Percentiles rank a stretch among this genome's conserved stretches.
phyloP scores from a whole-genome alignment of 1,140 invertebrate genomes.

The Dreissena polymorpha region DNA sequence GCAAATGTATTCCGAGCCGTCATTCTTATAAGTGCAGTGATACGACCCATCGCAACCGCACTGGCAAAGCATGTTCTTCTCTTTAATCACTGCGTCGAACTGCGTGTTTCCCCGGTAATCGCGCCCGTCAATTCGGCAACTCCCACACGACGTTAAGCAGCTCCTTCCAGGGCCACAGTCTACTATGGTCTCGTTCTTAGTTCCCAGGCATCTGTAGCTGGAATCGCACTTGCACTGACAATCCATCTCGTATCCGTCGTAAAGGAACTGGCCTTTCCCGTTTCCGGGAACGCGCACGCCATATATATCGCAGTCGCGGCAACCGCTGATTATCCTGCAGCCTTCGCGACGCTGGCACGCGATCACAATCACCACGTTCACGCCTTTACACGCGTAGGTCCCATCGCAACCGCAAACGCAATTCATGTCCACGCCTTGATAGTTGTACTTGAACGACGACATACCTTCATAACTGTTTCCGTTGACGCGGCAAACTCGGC shows the following conservation, averaged over 20 bases:
- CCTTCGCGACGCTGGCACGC: conserved; percentile 30
- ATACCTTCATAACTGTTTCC: conserved; percentile 13
- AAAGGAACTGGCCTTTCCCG: conserved; percentile 5
- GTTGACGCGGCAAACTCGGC: conserved; percentile 28
- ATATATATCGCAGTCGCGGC: conserved; percentile 44
- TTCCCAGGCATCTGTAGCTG: conserved; percentile 43
- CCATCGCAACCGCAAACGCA: conserved; percentile 50
- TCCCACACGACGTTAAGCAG: conserved; percentile 29
- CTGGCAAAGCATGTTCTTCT: conserved; percentile 48
- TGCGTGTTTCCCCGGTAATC: conserved; percentile 16
- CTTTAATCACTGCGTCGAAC: conserved; percentile 23
- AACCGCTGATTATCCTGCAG: conserved; percentile 31
- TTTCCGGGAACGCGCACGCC: conserved; percentile 10
- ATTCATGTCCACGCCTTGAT: conserved; percentile 22
- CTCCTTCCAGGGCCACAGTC: conserved; percentile 14
- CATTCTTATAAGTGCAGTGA: conserved; percentile 35
- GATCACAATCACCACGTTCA: conserved; percentile 11
- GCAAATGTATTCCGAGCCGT: conserved; percentile 32
- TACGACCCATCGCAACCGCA: conserved; percentile 53
- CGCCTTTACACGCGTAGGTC: conserved; percentile 29
- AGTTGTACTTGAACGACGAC: background rate
- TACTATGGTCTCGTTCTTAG: conserved; percentile 20
- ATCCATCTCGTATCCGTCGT: conserved; percentile 45
- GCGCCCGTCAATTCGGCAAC: conserved; percentile 31
- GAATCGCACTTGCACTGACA: conserved; percentile 43